A percentile compares a stretch with the other conserved stretches of the same genome.
These are phyloP conservation scores for Eleutherodactylus coqui DNA, from an alignment of 2,797 vertebrate genomes.

Conservation along the genomic window DNA sequence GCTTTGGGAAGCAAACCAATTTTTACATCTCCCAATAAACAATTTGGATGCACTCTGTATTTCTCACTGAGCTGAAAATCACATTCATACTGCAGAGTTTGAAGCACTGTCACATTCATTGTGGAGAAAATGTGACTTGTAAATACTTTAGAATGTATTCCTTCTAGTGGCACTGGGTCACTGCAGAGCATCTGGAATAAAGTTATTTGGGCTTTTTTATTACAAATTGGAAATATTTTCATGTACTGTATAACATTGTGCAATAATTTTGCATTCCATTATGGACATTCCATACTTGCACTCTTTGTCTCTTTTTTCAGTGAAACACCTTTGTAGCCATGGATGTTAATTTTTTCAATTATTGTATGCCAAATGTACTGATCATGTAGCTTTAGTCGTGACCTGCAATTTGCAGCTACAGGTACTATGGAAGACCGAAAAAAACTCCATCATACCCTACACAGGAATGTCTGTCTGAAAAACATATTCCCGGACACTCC, in stretches of 20 bases:
- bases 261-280: background rate
- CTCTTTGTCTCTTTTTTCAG: background rate
- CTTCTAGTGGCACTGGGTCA: constrained; percentile 18
- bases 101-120: constrained; percentile 7
- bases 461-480: too few species aligned
- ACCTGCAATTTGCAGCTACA: too few species aligned
- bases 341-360: background rate
- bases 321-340: background rate
- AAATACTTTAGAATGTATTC: constrained; percentile 42
- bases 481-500: too few species aligned
- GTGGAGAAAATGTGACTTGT: constrained; percentile 19
- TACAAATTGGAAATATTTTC: background rate
- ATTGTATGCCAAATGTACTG: background rate
- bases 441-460: too few species aligned
- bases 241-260: background rate
- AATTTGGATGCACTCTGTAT: constrained; percentile 22
- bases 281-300: background rate
- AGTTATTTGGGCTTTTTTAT: background rate
- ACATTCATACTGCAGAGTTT: constrained; percentile 6
- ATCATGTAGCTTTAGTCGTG: too few species aligned
- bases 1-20: constrained; percentile 55
- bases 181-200: background rate
- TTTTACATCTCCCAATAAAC: constrained; percentile 45
- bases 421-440: too few species aligned
- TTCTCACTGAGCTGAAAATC: constrained; percentile 27